These are phyloP conservation scores for Saccopteryx bilineata DNA, from an alignment of 2,113 vertebrate species.

Conservation along the genomic window DNA sequence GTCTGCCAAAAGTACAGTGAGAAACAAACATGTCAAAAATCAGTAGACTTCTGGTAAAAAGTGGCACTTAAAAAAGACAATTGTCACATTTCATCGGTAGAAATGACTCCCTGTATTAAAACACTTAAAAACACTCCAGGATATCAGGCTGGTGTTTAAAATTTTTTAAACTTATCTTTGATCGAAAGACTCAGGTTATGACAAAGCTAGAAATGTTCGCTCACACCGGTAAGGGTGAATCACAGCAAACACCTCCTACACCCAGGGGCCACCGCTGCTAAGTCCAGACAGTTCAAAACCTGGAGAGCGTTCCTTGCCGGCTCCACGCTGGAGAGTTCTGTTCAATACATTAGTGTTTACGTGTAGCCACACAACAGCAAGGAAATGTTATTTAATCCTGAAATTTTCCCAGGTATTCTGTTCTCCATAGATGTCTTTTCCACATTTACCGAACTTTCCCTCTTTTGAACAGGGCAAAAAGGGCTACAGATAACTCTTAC, in stretches of 20 bases:
- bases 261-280: conserved; percentile 80
- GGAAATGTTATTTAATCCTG: not conserved
- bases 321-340: conserved; percentile 67
- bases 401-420: not conserved
- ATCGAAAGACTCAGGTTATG: conserved; percentile 34
- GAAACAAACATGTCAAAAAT: not conserved
- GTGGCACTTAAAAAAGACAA: not conserved
- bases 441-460: not conserved
- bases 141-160: not conserved
- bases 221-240: conserved; percentile 78
- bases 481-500: not conserved
- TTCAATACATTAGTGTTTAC: conserved; percentile 35
- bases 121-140: not conserved
- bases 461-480: not conserved
- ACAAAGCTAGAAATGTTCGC: conserved; percentile 70
- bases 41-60: not conserved
- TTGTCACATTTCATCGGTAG: not conserved
- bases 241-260: conserved; percentile 82
- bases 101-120: not conserved
- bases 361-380: not conserved
- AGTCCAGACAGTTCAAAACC: conserved; percentile 76
- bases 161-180: not conserved
- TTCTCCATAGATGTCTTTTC: not conserved
- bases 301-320: conserved; percentile 79
- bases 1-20: not conserved